Evolutionary conservation across 2,113 vertebrate species (phyloP), one percentile per base, ranked within the genome.

Genomic region (Tachysurus fulvidraco): DNA sequence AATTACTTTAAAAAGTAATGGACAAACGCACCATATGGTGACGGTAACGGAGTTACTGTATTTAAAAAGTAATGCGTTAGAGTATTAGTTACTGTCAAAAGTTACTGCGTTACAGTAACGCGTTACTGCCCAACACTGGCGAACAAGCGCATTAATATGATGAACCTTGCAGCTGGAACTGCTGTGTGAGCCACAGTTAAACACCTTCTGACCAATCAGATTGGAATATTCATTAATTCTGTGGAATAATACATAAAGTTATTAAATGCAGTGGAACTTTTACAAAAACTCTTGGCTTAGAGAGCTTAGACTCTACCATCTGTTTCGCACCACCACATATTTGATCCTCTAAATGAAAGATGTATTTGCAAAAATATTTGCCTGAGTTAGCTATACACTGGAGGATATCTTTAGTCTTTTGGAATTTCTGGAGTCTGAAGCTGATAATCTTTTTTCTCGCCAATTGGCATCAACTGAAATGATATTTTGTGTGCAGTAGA

Each of bases 371-470:
- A 59, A 76, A 84, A 84, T 76, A 76, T 84, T 84, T 76, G 69
- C 55, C 36, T 60, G 52, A 60, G 69, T 84, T 84, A n/a, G 13
- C 67, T 28, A 50, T 67, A 30, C 81, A 65, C 81, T 21, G 14
- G 19, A 73, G 67, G 73, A 73, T 69, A 71, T 73, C 67, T 76
- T 84, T 60, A 74, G 54, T 91, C 93, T 93, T 92, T 93, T 91
- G 44, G 71, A 74, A 10, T 25, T 74, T 14, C 44, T 76, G 73
- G 41, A n/a, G 17, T n/a, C 73, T 76, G 71, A 74, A 74, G 71
- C 36, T 21, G 44, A 5, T 41, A 44, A 74, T 46, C 41, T 28
- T 65, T 28, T 69, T 73, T 74, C 46, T 76, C 46, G 46, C 46
- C 73, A 76, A n/a, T 52, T 50, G 12, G 21, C 5, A 11, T 50